Conservation (phyloP, 2,113 vertebrate species). For the Dasypus novemcinctus region DNA sequence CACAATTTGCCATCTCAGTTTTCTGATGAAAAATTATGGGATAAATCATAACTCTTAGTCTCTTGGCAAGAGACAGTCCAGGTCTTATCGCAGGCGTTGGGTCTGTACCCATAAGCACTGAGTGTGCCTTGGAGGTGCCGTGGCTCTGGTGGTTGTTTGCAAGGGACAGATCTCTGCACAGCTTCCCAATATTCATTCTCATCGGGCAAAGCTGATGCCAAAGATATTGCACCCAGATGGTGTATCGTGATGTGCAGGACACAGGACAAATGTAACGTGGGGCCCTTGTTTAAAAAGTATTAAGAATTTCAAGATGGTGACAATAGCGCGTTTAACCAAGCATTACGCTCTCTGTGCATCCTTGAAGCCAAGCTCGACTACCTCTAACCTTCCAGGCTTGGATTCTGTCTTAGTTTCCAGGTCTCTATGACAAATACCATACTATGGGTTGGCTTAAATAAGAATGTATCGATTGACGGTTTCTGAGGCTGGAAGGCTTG, state of each 20-base stretch:
- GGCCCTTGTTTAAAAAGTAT: neutral
- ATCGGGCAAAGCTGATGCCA: neutral
- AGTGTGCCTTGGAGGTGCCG: neutral
- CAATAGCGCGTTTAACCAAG: neutral
- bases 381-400: neutral
- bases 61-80: neutral
- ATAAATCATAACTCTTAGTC: neutral
- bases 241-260: neutral
- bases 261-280: neutral
- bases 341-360: fast-evolving
- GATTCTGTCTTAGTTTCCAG: no score
- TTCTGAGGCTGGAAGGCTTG: no score
- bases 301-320: neutral
- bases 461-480: no score
- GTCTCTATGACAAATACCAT: no score
- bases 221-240: neutral
- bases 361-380: neutral
- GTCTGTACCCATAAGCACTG: neutral
- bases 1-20: neutral
- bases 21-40: neutral
- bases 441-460: no score
- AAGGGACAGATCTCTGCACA: neutral
- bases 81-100: neutral
- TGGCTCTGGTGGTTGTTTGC: neutral
- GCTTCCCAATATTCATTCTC: neutral